Evolutionary conservation across 2,888 invertebrate species (phyloP), one percentile per base, ranked within the genome.

Genomic region (Lymantria monacha): DNA sequence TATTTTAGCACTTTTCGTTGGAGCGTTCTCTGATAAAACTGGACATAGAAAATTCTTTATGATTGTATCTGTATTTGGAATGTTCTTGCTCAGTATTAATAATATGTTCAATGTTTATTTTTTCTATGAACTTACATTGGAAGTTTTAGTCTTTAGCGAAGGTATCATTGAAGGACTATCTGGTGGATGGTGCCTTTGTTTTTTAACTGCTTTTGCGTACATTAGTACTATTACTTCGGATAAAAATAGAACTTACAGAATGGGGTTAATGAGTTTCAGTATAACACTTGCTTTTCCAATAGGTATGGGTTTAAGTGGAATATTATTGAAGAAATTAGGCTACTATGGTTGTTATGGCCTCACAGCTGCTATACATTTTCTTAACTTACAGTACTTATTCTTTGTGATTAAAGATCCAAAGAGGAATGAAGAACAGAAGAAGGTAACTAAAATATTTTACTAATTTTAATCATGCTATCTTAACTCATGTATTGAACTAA

Each of bases 211-310:
- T 48, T 96, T 97, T 87, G 95, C 96, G 67, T 97, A 96, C 73
- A 94, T 97, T 40, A 95, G 95, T 42, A 95, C 97, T 63, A 94
- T 97, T 5, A 96, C 97, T 1, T 94, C 94, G 0, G 92, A 94
- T 41, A 93, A 96, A 70, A 94, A 93, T 41, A 93, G 97, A 57
- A 97, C 97, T 0, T 91, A 96, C 43, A 90, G 97, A 48, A 95
- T 98, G 71, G 97, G 97, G 1, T 93, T 97, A 15, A 93, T 96
- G 22, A 97, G 96, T 79, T 94, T 97, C 10, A 95, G 96, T 83
- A 92, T 96, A 56, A 97, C 97, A 8, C 92, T 97, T 15, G 97
- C 97, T 0, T 95, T 97, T 46, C 97, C 97, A 0, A 92, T 97
- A n/a, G 98, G 98, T 0, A 95, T 96, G 87, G 95, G 96, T 0